phyloP scores from a whole-genome alignment of 1,140 invertebrate genomes.

The Lepeophtheirus salmonis region DNA sequence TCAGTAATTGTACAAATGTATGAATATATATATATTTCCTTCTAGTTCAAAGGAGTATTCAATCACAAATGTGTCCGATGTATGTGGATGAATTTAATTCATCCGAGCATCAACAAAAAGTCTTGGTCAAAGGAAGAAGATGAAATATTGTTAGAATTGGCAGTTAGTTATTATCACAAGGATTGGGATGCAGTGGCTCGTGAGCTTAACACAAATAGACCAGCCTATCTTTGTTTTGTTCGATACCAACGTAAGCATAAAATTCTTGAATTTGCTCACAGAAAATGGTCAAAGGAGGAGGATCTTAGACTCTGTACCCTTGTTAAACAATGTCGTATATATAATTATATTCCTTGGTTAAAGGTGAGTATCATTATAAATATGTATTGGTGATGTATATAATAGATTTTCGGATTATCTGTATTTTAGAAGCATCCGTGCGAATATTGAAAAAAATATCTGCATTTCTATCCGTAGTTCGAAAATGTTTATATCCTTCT shows the following conservation, averaged over 20 bases:
- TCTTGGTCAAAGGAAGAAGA: neutral
- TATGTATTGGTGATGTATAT: too few relatives aligned
- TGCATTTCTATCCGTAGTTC: too few relatives aligned
- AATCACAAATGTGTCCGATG: neutral
- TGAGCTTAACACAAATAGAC: neutral
- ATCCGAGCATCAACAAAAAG: neutral
- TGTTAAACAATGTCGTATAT: neutral
- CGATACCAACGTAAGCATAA: neutral
- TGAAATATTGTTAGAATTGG: neutral
- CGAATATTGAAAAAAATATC: too few relatives aligned
- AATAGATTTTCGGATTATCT: too few relatives aligned
- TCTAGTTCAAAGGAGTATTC: neutral
- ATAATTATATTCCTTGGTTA: neutral
- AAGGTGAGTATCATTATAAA: neutral
- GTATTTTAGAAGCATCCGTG: too few relatives aligned
- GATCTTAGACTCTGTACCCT: neutral
- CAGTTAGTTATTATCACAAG: neutral
- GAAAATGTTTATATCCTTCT: too few relatives aligned
- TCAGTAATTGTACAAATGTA: neutral
- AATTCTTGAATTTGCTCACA: neutral
- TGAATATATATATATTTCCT: neutral
- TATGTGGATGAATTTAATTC: neutral
- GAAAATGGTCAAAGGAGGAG: neutral
- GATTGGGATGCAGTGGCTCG: neutral
- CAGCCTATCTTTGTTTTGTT: neutral